Evolutionary conservation across 2,113 vertebrate species (phyloP).

Genomic region (Hypocryptadius cinnamomeus): DNA sequence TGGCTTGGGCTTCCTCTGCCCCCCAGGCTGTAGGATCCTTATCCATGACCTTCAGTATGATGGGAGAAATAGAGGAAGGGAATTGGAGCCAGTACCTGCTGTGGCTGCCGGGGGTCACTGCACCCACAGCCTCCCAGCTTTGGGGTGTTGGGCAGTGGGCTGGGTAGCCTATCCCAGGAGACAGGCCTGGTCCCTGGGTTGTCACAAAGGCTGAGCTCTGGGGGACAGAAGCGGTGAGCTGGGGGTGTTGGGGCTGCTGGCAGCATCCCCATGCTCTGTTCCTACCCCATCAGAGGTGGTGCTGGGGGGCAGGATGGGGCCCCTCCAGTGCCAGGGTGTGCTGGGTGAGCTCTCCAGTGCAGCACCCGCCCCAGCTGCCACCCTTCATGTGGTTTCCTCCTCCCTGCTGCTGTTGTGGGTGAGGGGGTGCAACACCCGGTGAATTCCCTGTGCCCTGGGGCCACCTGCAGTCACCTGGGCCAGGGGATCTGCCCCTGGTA

Average conservation of each 20-base stretch:
- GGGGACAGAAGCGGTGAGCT: neutral
- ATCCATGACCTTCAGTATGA: neutral
- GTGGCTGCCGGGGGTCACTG: neutral
- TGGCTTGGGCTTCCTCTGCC: neutral
- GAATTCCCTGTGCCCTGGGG: neutral
- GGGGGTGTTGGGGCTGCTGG: neutral
- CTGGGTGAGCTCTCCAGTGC: fast-evolving
- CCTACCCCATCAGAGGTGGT: neutral
- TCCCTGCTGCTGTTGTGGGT: neutral
- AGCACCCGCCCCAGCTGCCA: neutral
- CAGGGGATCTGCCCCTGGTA: neutral
- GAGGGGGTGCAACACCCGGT: neutral
- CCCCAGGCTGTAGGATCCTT: neutral
- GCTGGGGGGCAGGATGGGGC: neutral
- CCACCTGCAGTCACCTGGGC: neutral
- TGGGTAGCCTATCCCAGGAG: fast-evolving
- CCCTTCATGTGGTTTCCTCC: conserved; percentile 41
- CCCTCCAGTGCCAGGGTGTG: neutral
- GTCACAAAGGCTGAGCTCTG: no score
- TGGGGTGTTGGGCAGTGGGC: neutral
- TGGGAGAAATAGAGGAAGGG: neutral
- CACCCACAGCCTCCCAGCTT: neutral
- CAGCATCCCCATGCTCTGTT: neutral
- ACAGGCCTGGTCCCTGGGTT: neutral
- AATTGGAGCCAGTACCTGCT: neutral